Conservation (phyloP, 1,140 invertebrate species). For the Pachypsylla venusta region DNA sequence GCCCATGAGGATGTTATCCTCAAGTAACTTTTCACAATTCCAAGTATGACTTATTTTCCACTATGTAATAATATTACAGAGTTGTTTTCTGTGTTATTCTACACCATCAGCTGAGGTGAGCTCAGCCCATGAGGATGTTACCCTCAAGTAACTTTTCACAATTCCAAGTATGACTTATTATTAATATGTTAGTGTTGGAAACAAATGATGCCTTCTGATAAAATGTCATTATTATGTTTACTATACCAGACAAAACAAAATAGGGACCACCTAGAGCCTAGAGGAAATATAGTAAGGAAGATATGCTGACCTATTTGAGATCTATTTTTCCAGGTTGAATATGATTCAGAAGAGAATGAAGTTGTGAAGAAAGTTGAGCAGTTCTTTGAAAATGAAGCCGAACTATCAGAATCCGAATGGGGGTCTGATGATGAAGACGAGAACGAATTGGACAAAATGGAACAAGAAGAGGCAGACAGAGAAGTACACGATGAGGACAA, state of each 20-base stretch:
- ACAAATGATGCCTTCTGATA: too few species aligned
- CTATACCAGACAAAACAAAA: constrained; percentile 27
- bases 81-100: too few species aligned
- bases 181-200: too few species aligned
- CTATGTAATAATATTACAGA: too few species aligned
- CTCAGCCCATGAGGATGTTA: too few species aligned
- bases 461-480: constrained; percentile 56
- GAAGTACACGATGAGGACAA: constrained; percentile 54
- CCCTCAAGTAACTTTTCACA: too few species aligned
- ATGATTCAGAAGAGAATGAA: constrained; percentile 66
- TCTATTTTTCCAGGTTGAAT: constrained; percentile 42
- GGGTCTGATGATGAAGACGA: constrained; percentile 66
- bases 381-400: constrained; percentile 73
- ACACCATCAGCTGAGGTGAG: too few species aligned
- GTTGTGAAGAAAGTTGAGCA: constrained; percentile 36
- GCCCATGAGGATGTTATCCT: too few species aligned
- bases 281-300: constrained; percentile 32
- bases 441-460: constrained; percentile 49
- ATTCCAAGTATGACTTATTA: too few species aligned
- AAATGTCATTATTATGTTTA: constrained; percentile 22
- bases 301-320: too few species aligned
- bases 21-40: too few species aligned
- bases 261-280: constrained; percentile 24
- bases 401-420: constrained; percentile 68
- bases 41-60: too few species aligned